phyloP scores from a whole-genome alignment of 2,888 invertebrate species.

The Spisula subtruncata region DNA sequence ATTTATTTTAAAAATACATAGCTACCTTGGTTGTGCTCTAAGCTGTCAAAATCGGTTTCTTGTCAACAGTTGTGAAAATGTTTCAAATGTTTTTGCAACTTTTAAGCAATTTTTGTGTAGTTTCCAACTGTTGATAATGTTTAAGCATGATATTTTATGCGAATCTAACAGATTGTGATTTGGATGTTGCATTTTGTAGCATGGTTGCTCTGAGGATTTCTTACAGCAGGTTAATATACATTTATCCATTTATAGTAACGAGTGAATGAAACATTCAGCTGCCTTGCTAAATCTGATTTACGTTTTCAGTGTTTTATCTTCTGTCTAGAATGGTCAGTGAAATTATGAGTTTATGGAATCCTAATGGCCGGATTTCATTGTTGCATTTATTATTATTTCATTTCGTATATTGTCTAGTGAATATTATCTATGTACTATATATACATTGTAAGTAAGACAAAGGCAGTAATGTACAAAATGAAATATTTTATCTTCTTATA shows the following conservation, averaged over 20 bases:
- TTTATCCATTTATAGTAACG: neutral
- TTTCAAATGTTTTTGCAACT: neutral
- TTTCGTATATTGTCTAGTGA: conserved; percentile 16
- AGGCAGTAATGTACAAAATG: conserved; percentile 2
- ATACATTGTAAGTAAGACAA: neutral
- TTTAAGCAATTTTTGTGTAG: neutral
- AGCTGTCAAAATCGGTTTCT: too few relatives aligned
- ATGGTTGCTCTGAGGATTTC: conserved; percentile 26
- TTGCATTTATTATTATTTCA: conserved; percentile 14
- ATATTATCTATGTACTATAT: conserved; percentile 8
- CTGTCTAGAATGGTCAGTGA: neutral
- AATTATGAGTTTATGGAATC: conserved; percentile 23
- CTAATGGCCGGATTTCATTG: conserved; percentile 23
- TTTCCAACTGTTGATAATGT: neutral
- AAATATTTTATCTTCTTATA: too few relatives aligned
- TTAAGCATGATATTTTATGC: conserved; percentile 12
- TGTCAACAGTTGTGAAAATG: conserved; percentile 4
- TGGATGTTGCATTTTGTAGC: conserved; percentile 27
- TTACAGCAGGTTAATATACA: conserved; percentile 23
- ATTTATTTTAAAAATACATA: too few relatives aligned
- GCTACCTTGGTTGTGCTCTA: too few relatives aligned
- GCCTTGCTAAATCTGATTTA: conserved; percentile 22
- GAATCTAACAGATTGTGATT: neutral
- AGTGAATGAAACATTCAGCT: conserved; percentile 11
- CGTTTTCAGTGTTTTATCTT: conserved; percentile 3